phyloP scores from a whole-genome alignment of 2,797 vertebrate species.

The Okamejei kenojei region DNA sequence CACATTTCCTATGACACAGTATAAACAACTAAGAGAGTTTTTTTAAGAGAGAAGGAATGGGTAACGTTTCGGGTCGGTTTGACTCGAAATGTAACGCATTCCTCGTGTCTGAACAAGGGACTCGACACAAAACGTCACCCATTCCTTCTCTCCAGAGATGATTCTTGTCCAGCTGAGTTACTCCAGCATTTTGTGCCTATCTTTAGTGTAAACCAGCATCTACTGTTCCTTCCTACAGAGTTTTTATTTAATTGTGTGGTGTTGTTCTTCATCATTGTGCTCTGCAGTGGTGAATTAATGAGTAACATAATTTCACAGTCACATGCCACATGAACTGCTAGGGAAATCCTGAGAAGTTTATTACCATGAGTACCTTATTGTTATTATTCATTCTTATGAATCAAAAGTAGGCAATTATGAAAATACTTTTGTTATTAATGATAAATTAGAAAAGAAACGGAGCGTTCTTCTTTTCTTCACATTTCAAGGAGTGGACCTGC shows the following conservation, averaged over 20 bases:
- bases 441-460: neutral
- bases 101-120: no score
- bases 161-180: no score
- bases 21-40: neutral
- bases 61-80: no score
- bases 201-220: no score
- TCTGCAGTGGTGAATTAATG: neutral
- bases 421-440: neutral
- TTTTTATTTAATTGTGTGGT: neutral
- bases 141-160: no score
- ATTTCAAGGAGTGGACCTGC: neutral
- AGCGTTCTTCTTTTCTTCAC: neutral
- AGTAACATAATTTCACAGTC: neutral
- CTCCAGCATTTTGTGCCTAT: no score
- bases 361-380: neutral
- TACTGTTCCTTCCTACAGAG: neutral
- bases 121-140: no score
- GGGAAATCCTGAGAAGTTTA: neutral
- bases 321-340: neutral
- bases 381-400: neutral
- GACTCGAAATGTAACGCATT: no score
- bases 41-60: neutral
- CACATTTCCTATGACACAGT: neutral
- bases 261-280: neutral
- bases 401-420: neutral